phyloP scores from a whole-genome alignment of 2,113 vertebrate genomes.

The Nymphicus hollandicus region DNA sequence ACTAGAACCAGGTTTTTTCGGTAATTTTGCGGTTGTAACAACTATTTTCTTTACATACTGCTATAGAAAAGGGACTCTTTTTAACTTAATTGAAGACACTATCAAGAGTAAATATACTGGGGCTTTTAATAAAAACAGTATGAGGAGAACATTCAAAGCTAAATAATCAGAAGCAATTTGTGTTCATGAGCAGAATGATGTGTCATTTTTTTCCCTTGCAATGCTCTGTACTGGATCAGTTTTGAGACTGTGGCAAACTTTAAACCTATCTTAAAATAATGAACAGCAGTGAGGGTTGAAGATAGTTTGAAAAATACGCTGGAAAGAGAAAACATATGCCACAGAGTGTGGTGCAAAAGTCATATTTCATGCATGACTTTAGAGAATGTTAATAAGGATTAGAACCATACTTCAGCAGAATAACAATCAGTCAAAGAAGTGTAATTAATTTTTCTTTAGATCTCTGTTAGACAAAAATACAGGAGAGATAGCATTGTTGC shows the following conservation, averaged over 20 bases:
- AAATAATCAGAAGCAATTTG: slow-evolving; percentile 79
- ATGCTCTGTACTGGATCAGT: slow-evolving; percentile 51
- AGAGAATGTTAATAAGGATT: slow-evolving; percentile 93
- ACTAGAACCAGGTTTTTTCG: slow-evolving; percentile 76
- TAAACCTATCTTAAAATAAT: slow-evolving; percentile 85
- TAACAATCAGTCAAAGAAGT: slow-evolving; percentile 77
- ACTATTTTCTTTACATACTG: slow-evolving; percentile 78
- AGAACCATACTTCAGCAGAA: slow-evolving; percentile 82
- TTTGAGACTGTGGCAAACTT: slow-evolving; percentile 71
- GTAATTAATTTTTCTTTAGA: slow-evolving; percentile 81
- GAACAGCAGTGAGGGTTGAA: slow-evolving; percentile 80
- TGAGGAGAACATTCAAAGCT: slow-evolving; percentile 76
- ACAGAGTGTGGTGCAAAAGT: slow-evolving; percentile 81
- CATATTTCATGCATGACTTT: slow-evolving; percentile 88
- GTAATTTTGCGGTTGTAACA: slow-evolving; percentile 77
- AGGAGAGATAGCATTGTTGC: slow-evolving; percentile 58
- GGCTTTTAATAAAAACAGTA: slow-evolving; percentile 79
- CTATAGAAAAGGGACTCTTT: slow-evolving; percentile 71
- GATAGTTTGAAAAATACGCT: slow-evolving; percentile 85
- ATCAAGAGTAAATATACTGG: slow-evolving; percentile 75
- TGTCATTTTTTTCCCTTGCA: slow-evolving; percentile 53
- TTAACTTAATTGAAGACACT: slow-evolving; percentile 81
- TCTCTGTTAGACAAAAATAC: slow-evolving; percentile 72
- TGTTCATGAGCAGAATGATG: slow-evolving; percentile 65
- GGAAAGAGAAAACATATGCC: slow-evolving; percentile 88